Conservation (phyloP, 2,888 invertebrate species). For the Calameuta pallipes region DNA sequence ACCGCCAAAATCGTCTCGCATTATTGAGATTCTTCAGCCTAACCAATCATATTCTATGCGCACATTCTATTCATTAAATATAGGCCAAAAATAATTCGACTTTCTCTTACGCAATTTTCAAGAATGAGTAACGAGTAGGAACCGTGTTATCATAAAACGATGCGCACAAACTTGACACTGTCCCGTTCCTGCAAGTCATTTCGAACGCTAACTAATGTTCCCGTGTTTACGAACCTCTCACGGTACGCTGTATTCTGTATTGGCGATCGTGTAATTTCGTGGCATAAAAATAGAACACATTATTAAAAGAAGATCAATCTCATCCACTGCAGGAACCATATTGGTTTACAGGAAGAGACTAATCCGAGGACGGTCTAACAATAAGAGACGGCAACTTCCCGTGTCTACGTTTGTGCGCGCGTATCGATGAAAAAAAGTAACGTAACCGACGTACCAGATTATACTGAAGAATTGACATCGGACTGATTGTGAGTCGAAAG, state of each 20-base stretch:
- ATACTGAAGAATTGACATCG: not conserved
- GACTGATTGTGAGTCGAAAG: not conserved
- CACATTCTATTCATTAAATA: not conserved
- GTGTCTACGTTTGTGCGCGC: not conserved
- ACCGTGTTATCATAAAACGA: not conserved
- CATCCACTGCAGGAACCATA: not conserved
- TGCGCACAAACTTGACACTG: not conserved
- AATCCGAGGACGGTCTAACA: not conserved
- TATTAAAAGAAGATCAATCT: not conserved
- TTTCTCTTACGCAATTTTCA: not conserved
- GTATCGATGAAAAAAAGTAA: not conserved
- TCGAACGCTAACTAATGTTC: not conserved
- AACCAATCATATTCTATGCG: not conserved
- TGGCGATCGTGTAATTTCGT: not conserved
- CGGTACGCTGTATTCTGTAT: not conserved
- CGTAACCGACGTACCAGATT: not conserved
- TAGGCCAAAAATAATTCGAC: not conserved
- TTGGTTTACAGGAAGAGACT: not conserved
- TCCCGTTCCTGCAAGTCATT: not conserved
- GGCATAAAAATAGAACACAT: not conserved
- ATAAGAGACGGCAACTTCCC: not conserved
- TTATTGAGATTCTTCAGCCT: not conserved
- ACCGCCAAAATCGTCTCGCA: not conserved
- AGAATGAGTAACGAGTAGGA: not conserved
- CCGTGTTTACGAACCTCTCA: not conserved